These are phyloP conservation scores for Tangara arthus DNA, from an alignment of 2,797 vertebrate species.

Conservation along the genomic window DNA sequence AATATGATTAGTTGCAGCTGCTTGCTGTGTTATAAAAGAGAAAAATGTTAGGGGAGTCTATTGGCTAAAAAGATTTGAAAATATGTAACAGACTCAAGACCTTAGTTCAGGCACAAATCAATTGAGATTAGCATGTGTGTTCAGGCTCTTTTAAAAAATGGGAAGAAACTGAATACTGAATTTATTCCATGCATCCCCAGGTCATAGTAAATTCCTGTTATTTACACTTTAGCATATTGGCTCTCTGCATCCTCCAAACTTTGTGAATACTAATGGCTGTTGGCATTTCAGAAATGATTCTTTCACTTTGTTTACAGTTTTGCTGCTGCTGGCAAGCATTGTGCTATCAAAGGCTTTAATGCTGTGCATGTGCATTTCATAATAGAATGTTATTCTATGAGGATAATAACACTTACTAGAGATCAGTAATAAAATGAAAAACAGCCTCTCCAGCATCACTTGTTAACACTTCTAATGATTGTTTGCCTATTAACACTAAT, in stretches of 20 bases:
- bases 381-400: constrained; percentile 43
- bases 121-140: neutral
- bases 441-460: constrained; percentile 21
- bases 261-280: neutral
- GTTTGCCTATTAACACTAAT: constrained; percentile 46
- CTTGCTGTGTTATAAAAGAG: constrained; percentile 1
- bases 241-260: neutral
- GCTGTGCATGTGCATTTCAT: constrained; percentile 17
- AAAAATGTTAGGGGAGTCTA: neutral
- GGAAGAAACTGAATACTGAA: neutral
- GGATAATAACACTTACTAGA: constrained; percentile 31
- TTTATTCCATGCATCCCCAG: neutral
- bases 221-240: neutral
- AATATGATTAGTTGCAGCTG: constrained; percentile 34
- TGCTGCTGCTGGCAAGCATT: neutral
- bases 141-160: neutral
- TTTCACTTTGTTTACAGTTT: constrained; percentile 2
- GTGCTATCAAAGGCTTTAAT: constrained; percentile 23
- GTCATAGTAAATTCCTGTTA: neutral
- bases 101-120: neutral
- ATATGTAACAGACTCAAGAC: neutral
- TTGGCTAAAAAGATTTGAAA: neutral
- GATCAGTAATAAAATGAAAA: constrained; percentile 50
- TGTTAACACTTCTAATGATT: constrained; percentile 53
- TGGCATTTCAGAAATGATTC: neutral